These are phyloP conservation scores for Danio rerio DNA, from an alignment of 2,113 vertebrate species.

Conservation along the genomic window GRCz12tu NC_133199.1:29368501-29369000, in stretches of 20 bases:
- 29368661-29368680: conserved; percentile 3
- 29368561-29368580: not conserved
- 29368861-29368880: conserved; percentile 23
- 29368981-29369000: not conserved
- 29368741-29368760: conserved; percentile 23
- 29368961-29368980: not conserved
- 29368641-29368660: conserved; percentile 23
- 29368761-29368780: conserved; percentile 15
- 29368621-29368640: conserved; percentile 9
- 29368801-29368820: conserved; percentile 11
- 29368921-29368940: not conserved
- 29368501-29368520: conserved; percentile 9
- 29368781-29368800: conserved; percentile 13
- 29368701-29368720: conserved; percentile 8
- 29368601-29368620: conserved; percentile 28
- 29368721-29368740: conserved; percentile 1
- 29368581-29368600: conserved; percentile 11
- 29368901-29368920: not conserved
- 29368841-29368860: conserved; percentile 10
- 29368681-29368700: conserved; percentile 23
- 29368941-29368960: not conserved
- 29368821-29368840: conserved; percentile 15
- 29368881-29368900: conserved; percentile 30
- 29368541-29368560: conserved; percentile 32
- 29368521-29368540: not conserved